Percentiles rank a stretch among this genome's conserved stretches.
Conservation (phyloP, 2,888 invertebrate genomes). For the Drosophila histrio region DNA sequence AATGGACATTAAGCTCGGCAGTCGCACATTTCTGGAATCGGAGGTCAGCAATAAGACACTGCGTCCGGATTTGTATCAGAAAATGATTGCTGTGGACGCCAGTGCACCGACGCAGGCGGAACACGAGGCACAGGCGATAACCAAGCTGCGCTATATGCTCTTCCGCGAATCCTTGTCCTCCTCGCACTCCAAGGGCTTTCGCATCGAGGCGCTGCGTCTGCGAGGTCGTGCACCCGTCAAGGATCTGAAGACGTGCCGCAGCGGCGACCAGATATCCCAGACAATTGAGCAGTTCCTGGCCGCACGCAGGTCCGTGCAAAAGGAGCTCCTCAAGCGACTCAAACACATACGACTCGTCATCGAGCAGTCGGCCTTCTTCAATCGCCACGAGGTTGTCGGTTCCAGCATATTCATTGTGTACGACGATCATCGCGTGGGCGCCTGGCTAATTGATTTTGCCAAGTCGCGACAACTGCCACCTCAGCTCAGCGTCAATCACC, state of each 20-base stretch:
- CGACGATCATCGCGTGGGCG: constrained; percentile 94
- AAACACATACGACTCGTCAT: constrained; percentile 91
- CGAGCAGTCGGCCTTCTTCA: constrained; percentile 93
- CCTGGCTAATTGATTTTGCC: constrained; percentile 99
- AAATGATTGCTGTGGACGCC: constrained; percentile 97
- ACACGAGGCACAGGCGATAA: constrained; percentile 92
- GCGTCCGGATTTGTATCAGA: constrained; percentile 95
- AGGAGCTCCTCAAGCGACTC: constrained; percentile 89
- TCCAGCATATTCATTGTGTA: constrained; percentile 97
- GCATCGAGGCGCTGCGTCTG: constrained; percentile 97
- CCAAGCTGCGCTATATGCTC: constrained; percentile 98
- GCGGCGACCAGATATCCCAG: constrained; percentile 89
- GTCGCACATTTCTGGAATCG: constrained; percentile 96
- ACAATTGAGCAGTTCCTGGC: constrained; percentile 91
- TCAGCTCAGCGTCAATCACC: constrained; percentile 90
- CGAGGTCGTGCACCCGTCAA: constrained; percentile 92
- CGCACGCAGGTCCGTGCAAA: constrained; percentile 87
- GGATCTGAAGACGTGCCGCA: constrained; percentile 94
- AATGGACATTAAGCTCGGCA: constrained; percentile 99
- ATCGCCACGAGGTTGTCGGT: constrained; percentile 95
- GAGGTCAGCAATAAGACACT: constrained; percentile 95
- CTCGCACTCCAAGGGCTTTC: constrained; percentile 95
- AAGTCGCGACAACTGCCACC: constrained; percentile 92
- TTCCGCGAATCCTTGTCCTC: constrained; percentile 97
- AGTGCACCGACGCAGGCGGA: constrained; percentile 94